These are phyloP conservation scores for Zygogramma bicolorata DNA, from an alignment of 2,888 invertebrate species.

Conservation along the genomic window DNA sequence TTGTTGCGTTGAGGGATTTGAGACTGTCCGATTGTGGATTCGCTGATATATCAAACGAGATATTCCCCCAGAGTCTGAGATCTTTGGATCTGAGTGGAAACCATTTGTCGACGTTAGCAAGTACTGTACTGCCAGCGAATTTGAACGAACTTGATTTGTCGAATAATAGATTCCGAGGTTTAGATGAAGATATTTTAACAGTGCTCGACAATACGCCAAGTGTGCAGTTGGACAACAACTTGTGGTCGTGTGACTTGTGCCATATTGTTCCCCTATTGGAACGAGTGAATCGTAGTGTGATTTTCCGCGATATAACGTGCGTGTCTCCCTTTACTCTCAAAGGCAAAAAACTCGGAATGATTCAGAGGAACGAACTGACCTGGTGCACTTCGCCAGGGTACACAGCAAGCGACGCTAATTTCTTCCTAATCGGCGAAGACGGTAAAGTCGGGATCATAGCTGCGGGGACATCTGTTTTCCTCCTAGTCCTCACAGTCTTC, in stretches of 20 bases:
- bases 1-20: slow-evolving; percentile 70
- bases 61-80: slow-evolving; percentile 71
- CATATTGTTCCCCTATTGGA: slow-evolving; percentile 73
- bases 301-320: slow-evolving; percentile 71
- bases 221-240: slow-evolving; percentile 71
- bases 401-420: slow-evolving; percentile 68
- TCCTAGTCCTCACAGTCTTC: slow-evolving; percentile 67
- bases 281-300: slow-evolving; percentile 70
- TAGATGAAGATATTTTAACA: slow-evolving; percentile 69
- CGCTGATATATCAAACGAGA: slow-evolving; percentile 69
- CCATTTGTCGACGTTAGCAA: slow-evolving; percentile 71
- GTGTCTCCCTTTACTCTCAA: slow-evolving; percentile 71
- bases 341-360: slow-evolving; percentile 66
- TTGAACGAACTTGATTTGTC: slow-evolving; percentile 79
- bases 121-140: slow-evolving; percentile 70
- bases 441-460: slow-evolving; percentile 69
- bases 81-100: slow-evolving; percentile 81
- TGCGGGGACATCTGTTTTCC: slow-evolving; percentile 71
- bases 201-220: slow-evolving; percentile 54
- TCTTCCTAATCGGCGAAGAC: slow-evolving; percentile 68
- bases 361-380: slow-evolving; percentile 65
- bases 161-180: slow-evolving; percentile 76
- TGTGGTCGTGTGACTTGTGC: slow-evolving; percentile 79
- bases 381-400: slow-evolving; percentile 71
- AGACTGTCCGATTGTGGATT: slow-evolving; percentile 73